Conservation (phyloP, 1,140 invertebrate species). For the Daktulosphaira vitifoliae region DNA sequence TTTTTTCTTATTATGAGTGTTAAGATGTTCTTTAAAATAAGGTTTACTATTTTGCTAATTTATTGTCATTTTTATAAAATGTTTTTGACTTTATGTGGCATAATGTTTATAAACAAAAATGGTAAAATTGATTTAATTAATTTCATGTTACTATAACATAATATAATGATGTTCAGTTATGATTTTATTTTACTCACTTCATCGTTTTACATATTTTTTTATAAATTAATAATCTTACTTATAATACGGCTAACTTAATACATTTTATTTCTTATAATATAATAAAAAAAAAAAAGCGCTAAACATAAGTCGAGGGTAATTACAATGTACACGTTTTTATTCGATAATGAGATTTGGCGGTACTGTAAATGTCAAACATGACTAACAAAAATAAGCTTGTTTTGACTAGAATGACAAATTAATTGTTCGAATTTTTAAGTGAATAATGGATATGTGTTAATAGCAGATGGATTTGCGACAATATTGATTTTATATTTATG, state of each 20-base stretch:
- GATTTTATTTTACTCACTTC: no score
- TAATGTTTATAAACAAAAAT: no score
- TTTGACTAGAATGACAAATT: conserved; percentile 17
- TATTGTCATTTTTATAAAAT: conserved; percentile 30
- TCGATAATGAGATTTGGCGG: background rate
- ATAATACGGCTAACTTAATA: conserved; percentile 26
- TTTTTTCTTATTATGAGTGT: no score
- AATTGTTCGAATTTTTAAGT: background rate
- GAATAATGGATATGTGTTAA: conserved; percentile 14
- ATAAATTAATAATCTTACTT: conserved; percentile 26
- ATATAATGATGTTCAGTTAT: no score
- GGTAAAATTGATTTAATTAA: no score
- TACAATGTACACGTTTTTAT: conserved; percentile 30
- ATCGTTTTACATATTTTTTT: no score
- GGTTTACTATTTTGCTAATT: background rate
- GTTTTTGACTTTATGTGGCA: no score
- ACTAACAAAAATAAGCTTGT: conserved; percentile 16
- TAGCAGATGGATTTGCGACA: background rate
- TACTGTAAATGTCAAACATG: conserved; percentile 15
- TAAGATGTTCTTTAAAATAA: no score
- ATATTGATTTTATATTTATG: no score
- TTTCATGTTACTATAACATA: no score
- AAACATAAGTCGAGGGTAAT: conserved; percentile 23
- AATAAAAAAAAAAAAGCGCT: conserved; percentile 17
- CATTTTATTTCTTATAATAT: conserved; percentile 8